phyloP scores from a whole-genome alignment of 2,888 invertebrate genomes.

The Conchocele bisecta region DNA sequence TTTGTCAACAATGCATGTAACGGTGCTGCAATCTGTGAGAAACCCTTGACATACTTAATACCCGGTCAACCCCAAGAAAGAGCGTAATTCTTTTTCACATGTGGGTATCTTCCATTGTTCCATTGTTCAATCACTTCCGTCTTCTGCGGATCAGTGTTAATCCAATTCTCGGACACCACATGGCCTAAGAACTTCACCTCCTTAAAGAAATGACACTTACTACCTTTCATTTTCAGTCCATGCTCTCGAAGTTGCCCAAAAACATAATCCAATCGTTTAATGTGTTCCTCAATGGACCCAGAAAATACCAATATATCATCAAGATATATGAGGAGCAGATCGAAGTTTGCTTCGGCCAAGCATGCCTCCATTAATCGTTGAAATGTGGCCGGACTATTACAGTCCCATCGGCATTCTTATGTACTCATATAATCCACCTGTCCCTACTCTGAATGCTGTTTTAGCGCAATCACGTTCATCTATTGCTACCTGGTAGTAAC shows the following conservation, averaged over 20 bases:
- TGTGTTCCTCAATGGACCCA: conserved; percentile 26
- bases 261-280: conserved; percentile 40
- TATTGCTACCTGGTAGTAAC: conserved; percentile 3
- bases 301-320: conserved; percentile 61
- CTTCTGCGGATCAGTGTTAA: conserved; percentile 47
- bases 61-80: conserved; percentile 6
- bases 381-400: conserved; percentile 55
- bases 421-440: conserved; percentile 47
- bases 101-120: conserved; percentile 36
- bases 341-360: conserved; percentile 51
- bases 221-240: conserved; percentile 44
- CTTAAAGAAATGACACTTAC: conserved; percentile 43
- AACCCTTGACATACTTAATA: conserved; percentile 6
- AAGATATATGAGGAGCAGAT: conserved; percentile 50
- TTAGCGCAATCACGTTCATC: conserved; percentile 6
- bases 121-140: conserved; percentile 39
- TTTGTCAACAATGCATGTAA: background rate
- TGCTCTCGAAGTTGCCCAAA: conserved; percentile 22
- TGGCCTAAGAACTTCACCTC: conserved; percentile 30
- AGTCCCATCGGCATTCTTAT: conserved; percentile 54
- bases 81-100: background rate
- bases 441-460: conserved; percentile 23
- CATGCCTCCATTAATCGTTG: conserved; percentile 53
- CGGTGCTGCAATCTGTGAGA: conserved; percentile 1
- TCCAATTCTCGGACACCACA: conserved; percentile 22